Evolutionary conservation across 1,140 invertebrate species (phyloP), one percentile per base, ranked within the genome.

Genomic region (Drosophila littoralis): DNA sequence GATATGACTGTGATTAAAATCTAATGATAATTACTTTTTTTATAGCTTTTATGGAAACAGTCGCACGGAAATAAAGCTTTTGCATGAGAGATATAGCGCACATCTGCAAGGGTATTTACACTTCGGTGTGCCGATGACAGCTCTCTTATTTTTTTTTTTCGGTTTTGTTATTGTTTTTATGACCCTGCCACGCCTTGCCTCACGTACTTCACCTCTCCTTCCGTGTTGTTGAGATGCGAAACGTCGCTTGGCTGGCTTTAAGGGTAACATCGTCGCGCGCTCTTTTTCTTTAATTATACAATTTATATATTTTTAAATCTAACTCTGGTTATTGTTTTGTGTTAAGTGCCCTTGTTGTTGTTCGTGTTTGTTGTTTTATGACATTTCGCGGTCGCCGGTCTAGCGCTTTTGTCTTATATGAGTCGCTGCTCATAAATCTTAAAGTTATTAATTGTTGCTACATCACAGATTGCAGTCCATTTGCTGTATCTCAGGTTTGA

Each of bases 281-380:
- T 86, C 79, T 63, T 73, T 65, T 81, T 64, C 66, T 66, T 68
- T 79, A 86, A 86, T 88, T 88, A 86, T 77, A 82, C 79, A 77
- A 88, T 83, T 88, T 68, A 69, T 69, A 70, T 71, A n/a, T 61
- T 63, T 69, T 67, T 32, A 59, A 72, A 72, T 58, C 63, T 67
- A 66, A 9, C 69, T 65, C 36, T 46, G 70, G 9, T 52, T 46
- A 57, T 59, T 60, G 57, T 54, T 54, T 68, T 74, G 45, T 61
- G 48, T 59, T 52, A 67, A 67, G 35, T 74, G 65, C 32, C 22
- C 46, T 32, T 52, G 36, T 66, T 75, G 48, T 46, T 79, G 71
- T 48, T 61, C 45, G 32, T 58, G 38, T 65, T 50, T 57, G 22
- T 28, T 65, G 69, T 74, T 86, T 88, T 88, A 89, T 83, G 83